Evolutionary conservation across 2,113 vertebrate genomes (phyloP), one percentile per base, ranked within the genome.

Genomic region (Empidonax traillii): DNA sequence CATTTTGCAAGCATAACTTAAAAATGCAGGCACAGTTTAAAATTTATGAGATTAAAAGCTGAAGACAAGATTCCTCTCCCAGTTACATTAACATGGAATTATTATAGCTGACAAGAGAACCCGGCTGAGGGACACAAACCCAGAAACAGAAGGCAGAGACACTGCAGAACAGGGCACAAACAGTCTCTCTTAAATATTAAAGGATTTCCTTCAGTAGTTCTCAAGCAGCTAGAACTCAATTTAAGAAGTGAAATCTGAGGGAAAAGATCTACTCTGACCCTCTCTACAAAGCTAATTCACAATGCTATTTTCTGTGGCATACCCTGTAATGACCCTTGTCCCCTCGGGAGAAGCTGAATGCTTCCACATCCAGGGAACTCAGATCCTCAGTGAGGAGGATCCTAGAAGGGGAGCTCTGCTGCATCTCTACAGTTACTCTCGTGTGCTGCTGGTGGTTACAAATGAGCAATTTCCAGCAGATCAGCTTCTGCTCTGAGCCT

Each of bases 11-110:
- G 82, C 75, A 84, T 21, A 53, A 46, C 86, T 92, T 63, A 15
- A 90, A 96, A 91, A 83, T 39, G 72, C 43, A 56, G 74, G 51
- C 76, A 74, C 7, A 33, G 71, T 86, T 96, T 67, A 68, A 95
- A 84, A 89, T 66, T 41, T 28, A 52, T 82, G 46, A 90, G 89
- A 84, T 84, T 69, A 72, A 76, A 93, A 75, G 41, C 22, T 8
- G 62, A 90, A 69, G 52, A 67, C 24, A 69, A 68, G 76, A 83
- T 61, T 75, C 53, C 52, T 88, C 37, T 91, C 52, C 31, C 33
- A 68, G 56, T 61, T 56, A 65, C 44, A 61, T 35, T 13, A 75
- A 49, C 56, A 51, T 23, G 22, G 39, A 84, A 49, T 69, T 72
- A 53, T 52, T 88, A 35, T 18, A 92, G 41, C 44, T 95, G 92